phyloP scores from a whole-genome alignment of 1,140 invertebrate species.

The Hylaeus volcanicus region DNA sequence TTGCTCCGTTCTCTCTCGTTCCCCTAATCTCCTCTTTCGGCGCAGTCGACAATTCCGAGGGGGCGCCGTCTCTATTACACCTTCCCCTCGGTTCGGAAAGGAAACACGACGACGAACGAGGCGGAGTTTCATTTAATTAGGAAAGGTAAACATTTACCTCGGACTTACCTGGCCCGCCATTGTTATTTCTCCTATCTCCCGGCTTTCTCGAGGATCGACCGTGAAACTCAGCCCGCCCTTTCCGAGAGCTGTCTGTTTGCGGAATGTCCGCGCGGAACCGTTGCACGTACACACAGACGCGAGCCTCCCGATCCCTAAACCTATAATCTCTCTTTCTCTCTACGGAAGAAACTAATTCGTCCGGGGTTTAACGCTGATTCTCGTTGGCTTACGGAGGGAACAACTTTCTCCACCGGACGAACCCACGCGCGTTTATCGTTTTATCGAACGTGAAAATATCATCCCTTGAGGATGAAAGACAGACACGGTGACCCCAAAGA shows the following conservation, averaged over 20 bases:
- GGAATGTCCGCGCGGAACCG: not conserved
- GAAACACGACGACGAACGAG: conserved; percentile 1
- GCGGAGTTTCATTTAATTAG: conserved; percentile 55
- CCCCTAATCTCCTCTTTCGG: not conserved
- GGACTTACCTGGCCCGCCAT: conserved; percentile 28
- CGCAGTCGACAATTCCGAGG: not conserved
- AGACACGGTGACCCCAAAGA: too few species aligned
- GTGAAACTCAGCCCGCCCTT: conserved; percentile 14
- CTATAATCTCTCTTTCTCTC: not conserved
- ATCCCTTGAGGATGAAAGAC: not conserved
- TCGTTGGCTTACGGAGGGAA: not conserved
- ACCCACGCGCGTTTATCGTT: not conserved
- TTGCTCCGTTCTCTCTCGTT: not conserved
- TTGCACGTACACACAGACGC: not conserved
- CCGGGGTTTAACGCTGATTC: not conserved
- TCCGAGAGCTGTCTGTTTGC: conserved; percentile 29
- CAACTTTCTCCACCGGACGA: not conserved
- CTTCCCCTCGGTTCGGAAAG: not conserved
- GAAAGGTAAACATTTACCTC: conserved; percentile 46
- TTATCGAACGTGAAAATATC: not conserved
- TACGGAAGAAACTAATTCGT: not conserved
- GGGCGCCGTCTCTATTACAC: not conserved
- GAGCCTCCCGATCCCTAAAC: not conserved
- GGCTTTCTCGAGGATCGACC: conserved; percentile 34
- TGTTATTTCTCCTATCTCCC: conserved; percentile 39